phyloP scores from a whole-genome alignment of 2,888 invertebrate species.

The Thysanoteuthis rhombus region DNA sequence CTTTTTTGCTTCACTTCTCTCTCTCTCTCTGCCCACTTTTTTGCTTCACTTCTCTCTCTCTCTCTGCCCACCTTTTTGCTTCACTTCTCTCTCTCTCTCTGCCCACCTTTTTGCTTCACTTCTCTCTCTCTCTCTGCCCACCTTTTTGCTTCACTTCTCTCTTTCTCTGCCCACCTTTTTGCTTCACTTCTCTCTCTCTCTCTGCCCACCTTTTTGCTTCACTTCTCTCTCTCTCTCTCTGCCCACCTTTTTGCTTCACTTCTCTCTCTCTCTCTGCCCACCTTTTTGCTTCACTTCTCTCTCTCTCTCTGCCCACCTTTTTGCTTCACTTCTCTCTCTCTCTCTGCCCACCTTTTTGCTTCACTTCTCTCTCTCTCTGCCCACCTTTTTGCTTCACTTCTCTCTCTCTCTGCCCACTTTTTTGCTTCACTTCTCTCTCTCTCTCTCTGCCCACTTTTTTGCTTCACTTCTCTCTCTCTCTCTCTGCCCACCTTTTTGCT shows the following conservation, averaged over 20 bases:
- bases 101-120: accelerated
- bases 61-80: neutral
- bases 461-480: neutral
- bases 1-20: neutral
- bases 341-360: neutral
- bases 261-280: neutral
- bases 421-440: neutral
- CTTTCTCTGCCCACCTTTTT: neutral
- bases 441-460: neutral
- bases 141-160: no score
- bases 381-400: neutral
- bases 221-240: neutral
- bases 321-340: neutral
- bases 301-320: neutral
- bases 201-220: neutral
- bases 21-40: neutral
- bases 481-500: neutral
- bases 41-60: neutral
- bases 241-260: neutral
- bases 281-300: neutral
- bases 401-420: neutral
- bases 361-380: neutral
- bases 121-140: neutral
- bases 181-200: neutral
- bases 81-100: neutral